These are phyloP conservation scores for Netelia inedita DNA, from an alignment of 2,888 invertebrate species.

Conservation along the genomic window DNA sequence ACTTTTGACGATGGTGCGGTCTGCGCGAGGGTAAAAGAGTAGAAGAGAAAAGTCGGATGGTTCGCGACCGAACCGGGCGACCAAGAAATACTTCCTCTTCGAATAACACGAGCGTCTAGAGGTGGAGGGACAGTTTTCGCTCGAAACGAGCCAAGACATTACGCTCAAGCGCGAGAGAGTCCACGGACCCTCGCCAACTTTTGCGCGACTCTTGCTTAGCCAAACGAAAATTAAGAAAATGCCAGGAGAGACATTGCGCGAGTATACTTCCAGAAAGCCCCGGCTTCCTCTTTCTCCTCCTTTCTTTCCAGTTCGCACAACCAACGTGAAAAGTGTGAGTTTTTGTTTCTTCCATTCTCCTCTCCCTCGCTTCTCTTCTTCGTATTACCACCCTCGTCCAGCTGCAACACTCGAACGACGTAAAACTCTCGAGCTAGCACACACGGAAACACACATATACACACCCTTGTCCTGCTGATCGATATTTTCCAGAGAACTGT, in stretches of 20 bases:
- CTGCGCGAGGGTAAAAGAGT: not conserved
- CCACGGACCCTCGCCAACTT: slow-evolving; percentile 65
- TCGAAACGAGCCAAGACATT: slow-evolving; percentile 63
- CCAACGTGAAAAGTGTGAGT: slow-evolving; percentile 25
- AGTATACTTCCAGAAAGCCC: slow-evolving; percentile 30
- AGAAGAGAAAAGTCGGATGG: slow-evolving; percentile 28
- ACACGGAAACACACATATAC: slow-evolving; percentile 20
- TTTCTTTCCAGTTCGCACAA: slow-evolving; percentile 45
- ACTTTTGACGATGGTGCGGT: slow-evolving; percentile 31
- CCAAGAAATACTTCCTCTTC: slow-evolving; percentile 54
- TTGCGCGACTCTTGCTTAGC: slow-evolving; percentile 66
- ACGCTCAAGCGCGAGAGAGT: slow-evolving; percentile 35
- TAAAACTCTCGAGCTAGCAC: slow-evolving; percentile 22
- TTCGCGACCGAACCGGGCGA: slow-evolving; percentile 42
- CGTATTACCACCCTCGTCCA: slow-evolving; percentile 37
- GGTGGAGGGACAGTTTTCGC: slow-evolving; percentile 49
- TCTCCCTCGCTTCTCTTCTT: slow-evolving; percentile 24
- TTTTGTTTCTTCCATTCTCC: slow-evolving; percentile 59
- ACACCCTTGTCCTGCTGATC: slow-evolving; percentile 42
- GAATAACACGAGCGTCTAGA: slow-evolving; percentile 45
- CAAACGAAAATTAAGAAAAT: slow-evolving; percentile 67
- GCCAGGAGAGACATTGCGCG: slow-evolving; percentile 48
- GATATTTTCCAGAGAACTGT: slow-evolving; percentile 54
- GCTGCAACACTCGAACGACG: slow-evolving; percentile 26
- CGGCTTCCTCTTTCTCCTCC: slow-evolving; percentile 30